Evolutionary conservation across 2,797 vertebrate species (phyloP).

Genomic region (Hoplostethus atlanticus): DNA sequence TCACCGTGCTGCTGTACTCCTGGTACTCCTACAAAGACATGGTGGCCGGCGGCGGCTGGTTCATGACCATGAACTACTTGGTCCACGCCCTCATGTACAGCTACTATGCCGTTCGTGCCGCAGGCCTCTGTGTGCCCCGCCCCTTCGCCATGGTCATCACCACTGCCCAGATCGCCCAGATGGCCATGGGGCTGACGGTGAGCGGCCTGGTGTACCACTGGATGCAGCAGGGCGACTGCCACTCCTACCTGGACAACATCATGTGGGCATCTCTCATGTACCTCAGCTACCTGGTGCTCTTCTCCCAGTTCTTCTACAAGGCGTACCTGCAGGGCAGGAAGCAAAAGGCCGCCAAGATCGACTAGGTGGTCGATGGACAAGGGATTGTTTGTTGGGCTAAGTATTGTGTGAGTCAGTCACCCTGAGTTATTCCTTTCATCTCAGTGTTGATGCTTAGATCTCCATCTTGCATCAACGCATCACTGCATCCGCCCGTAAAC

Average conservation of each 20-base stretch:
- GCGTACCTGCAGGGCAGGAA: slow-evolving; percentile 78
- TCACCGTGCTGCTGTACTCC: slow-evolving; percentile 87
- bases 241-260: slow-evolving; percentile 72
- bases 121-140: slow-evolving; percentile 73
- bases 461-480: too few species aligned
- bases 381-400: neutral
- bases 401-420: too few species aligned
- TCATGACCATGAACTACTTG: slow-evolving; percentile 88
- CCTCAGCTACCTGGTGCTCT: slow-evolving; percentile 88
- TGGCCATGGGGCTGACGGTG: slow-evolving; percentile 81
- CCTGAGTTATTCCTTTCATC: too few species aligned
- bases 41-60: slow-evolving; percentile 86
- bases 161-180: slow-evolving; percentile 87
- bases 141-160: slow-evolving; percentile 85
- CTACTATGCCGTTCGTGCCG: slow-evolving; percentile 86
- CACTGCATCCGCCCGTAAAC: too few species aligned
- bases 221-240: slow-evolving; percentile 79
- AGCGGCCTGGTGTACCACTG: slow-evolving; percentile 79
- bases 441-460: too few species aligned
- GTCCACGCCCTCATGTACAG: slow-evolving; percentile 90
- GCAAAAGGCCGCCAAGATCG: slow-evolving; percentile 39
- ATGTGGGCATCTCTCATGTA: slow-evolving; percentile 85
- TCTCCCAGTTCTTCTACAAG: slow-evolving; percentile 85
- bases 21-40: slow-evolving; percentile 87
- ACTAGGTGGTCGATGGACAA: slow-evolving; percentile 4